Conservation (phyloP, 2,888 invertebrate genomes). For the Caenorhabditis angaria region DNA sequence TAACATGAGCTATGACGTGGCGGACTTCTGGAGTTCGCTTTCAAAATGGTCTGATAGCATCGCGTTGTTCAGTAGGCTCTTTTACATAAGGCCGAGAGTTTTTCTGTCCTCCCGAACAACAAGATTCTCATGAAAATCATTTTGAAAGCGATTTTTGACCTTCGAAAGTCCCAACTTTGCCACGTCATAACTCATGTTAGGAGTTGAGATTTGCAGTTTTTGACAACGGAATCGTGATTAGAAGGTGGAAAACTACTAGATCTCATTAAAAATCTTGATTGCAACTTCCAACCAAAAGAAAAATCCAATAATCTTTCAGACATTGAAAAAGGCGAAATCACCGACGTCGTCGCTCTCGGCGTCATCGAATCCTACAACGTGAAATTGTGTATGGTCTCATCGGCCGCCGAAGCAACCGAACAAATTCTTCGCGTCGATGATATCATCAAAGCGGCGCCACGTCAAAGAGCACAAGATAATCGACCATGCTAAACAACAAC, state of each 20-base stretch:
- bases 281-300: not conserved
- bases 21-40: no score
- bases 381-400: slow-evolving; percentile 91
- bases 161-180: no score
- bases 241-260: not conserved
- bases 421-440: slow-evolving; percentile 98
- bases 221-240: no score
- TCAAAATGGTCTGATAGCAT: no score
- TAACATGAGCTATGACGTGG: no score
- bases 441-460: slow-evolving; percentile 81
- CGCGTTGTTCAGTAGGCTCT: no score
- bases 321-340: slow-evolving; percentile 87
- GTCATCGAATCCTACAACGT: slow-evolving; percentile 97
- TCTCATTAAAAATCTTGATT: not conserved
- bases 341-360: slow-evolving; percentile 88
- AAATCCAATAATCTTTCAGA: slow-evolving; percentile 76
- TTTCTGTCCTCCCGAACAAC: no score
- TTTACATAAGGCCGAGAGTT: no score
- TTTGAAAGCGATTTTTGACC: no score
- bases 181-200: no score
- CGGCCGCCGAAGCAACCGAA: slow-evolving; percentile 79
- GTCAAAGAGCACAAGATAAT: slow-evolving; percentile 64
- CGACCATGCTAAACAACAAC: slow-evolving; percentile 62
- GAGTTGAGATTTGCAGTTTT: no score
- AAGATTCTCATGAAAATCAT: no score